Conservation (phyloP, 1,140 invertebrate genomes). For the Brachionus plicatilis region DNA sequence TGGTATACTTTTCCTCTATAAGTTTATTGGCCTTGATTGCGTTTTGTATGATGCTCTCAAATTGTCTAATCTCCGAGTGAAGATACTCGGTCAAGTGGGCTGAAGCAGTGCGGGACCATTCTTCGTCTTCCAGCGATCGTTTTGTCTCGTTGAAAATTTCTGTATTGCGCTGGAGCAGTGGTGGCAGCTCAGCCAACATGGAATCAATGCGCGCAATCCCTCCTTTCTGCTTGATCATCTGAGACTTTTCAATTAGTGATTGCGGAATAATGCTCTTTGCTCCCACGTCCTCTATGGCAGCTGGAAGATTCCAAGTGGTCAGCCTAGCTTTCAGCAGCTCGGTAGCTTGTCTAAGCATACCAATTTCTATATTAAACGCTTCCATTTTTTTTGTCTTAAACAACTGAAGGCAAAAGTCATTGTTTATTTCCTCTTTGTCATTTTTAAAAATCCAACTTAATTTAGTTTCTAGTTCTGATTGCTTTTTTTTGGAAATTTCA, state of each 20-base stretch:
- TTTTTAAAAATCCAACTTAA: no score
- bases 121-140: constrained; percentile 81
- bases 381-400: constrained; percentile 77
- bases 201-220: constrained; percentile 57
- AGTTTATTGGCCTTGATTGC: constrained; percentile 71
- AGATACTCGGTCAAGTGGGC: constrained; percentile 81
- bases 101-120: constrained; percentile 77
- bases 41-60: constrained; percentile 80
- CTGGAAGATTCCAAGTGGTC: constrained; percentile 89
- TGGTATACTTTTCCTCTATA: constrained; percentile 78
- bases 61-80: constrained; percentile 76
- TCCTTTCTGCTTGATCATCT: constrained; percentile 52
- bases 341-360: constrained; percentile 77
- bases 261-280: constrained; percentile 72
- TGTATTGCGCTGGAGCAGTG: constrained; percentile 79
- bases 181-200: constrained; percentile 75
- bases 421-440: no score
- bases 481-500: no score
- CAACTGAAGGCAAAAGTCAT: constrained; percentile 74
- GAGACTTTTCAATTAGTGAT: constrained; percentile 80
- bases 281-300: constrained; percentile 81
- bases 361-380: constrained; percentile 65
- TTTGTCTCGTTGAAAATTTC: constrained; percentile 91
- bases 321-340: constrained; percentile 84
- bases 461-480: no score